A percentile compares a stretch with the other conserved stretches of the same genome.
These are phyloP conservation scores for Drymonia ruficornis DNA, from an alignment of 2,888 invertebrate species.

Conservation along the genomic window DNA sequence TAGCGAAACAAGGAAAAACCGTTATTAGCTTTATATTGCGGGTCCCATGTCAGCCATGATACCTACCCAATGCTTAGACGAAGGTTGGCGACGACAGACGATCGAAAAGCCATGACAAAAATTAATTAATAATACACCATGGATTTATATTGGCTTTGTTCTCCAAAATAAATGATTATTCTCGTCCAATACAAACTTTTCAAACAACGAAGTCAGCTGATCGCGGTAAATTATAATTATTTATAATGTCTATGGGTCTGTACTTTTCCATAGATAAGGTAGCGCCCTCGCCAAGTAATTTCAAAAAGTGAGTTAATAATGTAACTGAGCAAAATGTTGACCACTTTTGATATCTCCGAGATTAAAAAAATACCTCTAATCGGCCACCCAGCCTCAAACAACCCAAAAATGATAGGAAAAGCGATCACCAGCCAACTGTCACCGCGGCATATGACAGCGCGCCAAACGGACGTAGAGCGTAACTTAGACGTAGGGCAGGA, in stretches of 20 bases:
- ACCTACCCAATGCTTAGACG: slow-evolving; percentile 47
- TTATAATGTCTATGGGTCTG: too few species aligned
- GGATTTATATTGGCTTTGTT: too few species aligned
- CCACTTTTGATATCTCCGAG: background rate
- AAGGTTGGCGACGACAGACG: slow-evolving; percentile 52
- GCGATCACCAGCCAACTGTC: slow-evolving; percentile 73
- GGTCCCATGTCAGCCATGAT: slow-evolving; percentile 31
- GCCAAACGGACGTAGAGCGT: slow-evolving; percentile 73
- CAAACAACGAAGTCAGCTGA: too few species aligned
- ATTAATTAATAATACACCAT: slow-evolving; percentile 46
- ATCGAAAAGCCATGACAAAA: slow-evolving; percentile 57
- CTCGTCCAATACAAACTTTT: too few species aligned
- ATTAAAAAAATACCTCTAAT: slow-evolving; percentile 11
- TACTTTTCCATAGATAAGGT: too few species aligned
- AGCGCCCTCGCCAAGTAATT: too few species aligned
- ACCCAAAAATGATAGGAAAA: slow-evolving; percentile 58
- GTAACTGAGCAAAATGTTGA: too few species aligned
- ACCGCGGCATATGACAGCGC: slow-evolving; percentile 68
- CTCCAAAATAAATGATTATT: too few species aligned
- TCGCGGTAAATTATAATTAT: too few species aligned
- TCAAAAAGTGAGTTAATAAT: too few species aligned
- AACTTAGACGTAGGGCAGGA: slow-evolving; percentile 82
- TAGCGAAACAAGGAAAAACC: slow-evolving; percentile 30
- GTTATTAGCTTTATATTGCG: slow-evolving; percentile 30
- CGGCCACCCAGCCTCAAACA: slow-evolving; percentile 52